A percentile compares a stretch with the other conserved stretches of the same genome.
phyloP scores from a whole-genome alignment of 2,888 invertebrate species.

The Drosophila paracracens region DNA sequence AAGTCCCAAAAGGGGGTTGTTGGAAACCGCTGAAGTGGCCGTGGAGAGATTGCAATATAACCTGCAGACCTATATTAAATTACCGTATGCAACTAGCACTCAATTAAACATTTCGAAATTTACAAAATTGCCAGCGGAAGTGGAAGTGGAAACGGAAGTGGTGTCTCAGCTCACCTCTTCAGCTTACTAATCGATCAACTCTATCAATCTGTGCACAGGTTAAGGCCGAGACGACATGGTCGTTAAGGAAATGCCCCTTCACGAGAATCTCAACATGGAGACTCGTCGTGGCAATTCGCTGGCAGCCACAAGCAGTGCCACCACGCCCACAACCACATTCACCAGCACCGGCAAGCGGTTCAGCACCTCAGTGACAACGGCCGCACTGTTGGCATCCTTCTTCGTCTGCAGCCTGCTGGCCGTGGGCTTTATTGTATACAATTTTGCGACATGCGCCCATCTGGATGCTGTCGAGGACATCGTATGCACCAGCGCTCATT shows the following conservation, averaged over 20 bases:
- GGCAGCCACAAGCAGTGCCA: slow-evolving; percentile 20
- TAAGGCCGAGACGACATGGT: slow-evolving; percentile 64
- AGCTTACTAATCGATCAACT: slow-evolving; percentile 30
- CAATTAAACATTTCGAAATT: slow-evolving; percentile 26
- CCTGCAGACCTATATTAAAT: slow-evolving; percentile 69
- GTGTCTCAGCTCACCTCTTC: slow-evolving; percentile 17
- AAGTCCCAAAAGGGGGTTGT: slow-evolving; percentile 10
- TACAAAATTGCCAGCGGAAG: slow-evolving; percentile 34
- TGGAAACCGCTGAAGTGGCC: slow-evolving; percentile 70
- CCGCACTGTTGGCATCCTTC: slow-evolving; percentile 87
- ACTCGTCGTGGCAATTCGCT: slow-evolving; percentile 48
- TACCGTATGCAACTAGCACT: slow-evolving; percentile 38
- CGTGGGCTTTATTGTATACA: slow-evolving; percentile 91
- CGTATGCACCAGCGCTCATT: slow-evolving; percentile 75
- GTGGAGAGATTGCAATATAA: slow-evolving; percentile 55
- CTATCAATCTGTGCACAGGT: slow-evolving; percentile 31
- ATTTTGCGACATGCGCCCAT: slow-evolving; percentile 89
- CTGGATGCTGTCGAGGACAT: slow-evolving; percentile 80
- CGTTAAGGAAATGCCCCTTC: slow-evolving; percentile 82
- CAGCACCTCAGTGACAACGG: slow-evolving; percentile 88
- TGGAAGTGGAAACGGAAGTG: slow-evolving; percentile 58
- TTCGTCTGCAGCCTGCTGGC: slow-evolving; percentile 89
- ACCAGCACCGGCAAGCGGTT: slow-evolving; percentile 85
- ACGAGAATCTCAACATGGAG: slow-evolving; percentile 78
- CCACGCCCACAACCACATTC: slow-evolving; percentile 54